Evolutionary conservation across 2,888 invertebrate genomes (phyloP).

Genomic region (Stenodera caucasica): DNA sequence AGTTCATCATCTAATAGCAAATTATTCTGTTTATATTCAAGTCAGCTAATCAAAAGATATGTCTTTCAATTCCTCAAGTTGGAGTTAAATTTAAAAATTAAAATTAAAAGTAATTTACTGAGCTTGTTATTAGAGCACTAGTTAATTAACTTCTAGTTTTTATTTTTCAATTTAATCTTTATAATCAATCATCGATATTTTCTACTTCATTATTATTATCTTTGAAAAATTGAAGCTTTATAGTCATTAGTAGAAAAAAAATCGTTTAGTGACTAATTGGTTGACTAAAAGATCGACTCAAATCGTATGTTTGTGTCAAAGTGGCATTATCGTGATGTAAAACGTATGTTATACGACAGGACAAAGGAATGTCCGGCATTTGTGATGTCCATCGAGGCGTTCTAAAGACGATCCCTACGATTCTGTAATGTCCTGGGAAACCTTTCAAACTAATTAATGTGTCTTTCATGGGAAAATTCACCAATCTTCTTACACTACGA

Average conservation of each 20-base stretch:
- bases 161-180: too few species aligned
- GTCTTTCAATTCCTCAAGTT: too few species aligned
- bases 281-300: neutral
- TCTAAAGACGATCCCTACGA: slow-evolving; percentile 27
- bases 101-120: neutral
- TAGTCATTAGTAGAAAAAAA: too few species aligned
- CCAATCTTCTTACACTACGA: too few species aligned
- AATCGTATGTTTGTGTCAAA: slow-evolving; percentile 15
- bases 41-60: too few species aligned
- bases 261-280: too few species aligned
- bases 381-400: slow-evolving; percentile 35
- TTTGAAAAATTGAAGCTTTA: too few species aligned
- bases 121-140: neutral
- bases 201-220: too few species aligned
- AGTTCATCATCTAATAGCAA: slow-evolving; percentile 17
- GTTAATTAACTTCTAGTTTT: neutral
- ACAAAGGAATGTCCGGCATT: slow-evolving; percentile 32
- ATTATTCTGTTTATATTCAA: neutral
- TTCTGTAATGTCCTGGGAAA: slow-evolving; percentile 33
- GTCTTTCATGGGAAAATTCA: slow-evolving; percentile 41
- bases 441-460: slow-evolving; percentile 51
- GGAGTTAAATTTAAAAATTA: too few species aligned
- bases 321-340: slow-evolving; percentile 26
- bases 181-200: too few species aligned
- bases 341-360: slow-evolving; percentile 32